These are phyloP conservation scores for Sycophila sp. DNA, from an alignment of 1,140 invertebrate genomes.

Conservation along the genomic window DNA sequence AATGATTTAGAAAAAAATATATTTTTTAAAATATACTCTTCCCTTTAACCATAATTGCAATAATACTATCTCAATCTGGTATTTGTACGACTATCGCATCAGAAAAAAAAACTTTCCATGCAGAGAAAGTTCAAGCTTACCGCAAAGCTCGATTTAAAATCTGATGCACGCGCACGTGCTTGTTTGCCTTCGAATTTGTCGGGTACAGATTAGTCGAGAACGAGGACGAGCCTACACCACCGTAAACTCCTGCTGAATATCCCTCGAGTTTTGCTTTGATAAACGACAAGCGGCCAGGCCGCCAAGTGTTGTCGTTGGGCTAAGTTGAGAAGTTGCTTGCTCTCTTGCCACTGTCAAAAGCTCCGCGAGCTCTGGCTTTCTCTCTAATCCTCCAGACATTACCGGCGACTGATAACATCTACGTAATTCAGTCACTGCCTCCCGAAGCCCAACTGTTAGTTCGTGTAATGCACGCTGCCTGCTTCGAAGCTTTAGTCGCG, in stretches of 20 bases:
- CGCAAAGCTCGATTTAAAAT: conserved; percentile 1
- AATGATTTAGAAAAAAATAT: too few relatives aligned
- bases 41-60: too few relatives aligned
- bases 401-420: conserved; percentile 4
- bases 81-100: too few relatives aligned
- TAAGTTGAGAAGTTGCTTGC: neutral
- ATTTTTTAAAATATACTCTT: too few relatives aligned
- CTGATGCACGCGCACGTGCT: neutral
- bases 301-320: too few relatives aligned
- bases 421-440: neutral
- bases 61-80: too few relatives aligned
- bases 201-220: too few relatives aligned
- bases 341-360: neutral
- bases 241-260: neutral
- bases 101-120: too few relatives aligned
- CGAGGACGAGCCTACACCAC: too few relatives aligned
- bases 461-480: neutral
- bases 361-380: neutral
- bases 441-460: too few relatives aligned
- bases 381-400: conserved; percentile 20
- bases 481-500: too few relatives aligned
- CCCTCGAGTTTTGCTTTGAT: neutral
- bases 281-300: neutral
- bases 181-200: too few relatives aligned
- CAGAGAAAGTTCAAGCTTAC: neutral